Evolutionary conservation across 2,797 vertebrate species (phyloP).

Genomic region (Iguana delicatissima): DNA sequence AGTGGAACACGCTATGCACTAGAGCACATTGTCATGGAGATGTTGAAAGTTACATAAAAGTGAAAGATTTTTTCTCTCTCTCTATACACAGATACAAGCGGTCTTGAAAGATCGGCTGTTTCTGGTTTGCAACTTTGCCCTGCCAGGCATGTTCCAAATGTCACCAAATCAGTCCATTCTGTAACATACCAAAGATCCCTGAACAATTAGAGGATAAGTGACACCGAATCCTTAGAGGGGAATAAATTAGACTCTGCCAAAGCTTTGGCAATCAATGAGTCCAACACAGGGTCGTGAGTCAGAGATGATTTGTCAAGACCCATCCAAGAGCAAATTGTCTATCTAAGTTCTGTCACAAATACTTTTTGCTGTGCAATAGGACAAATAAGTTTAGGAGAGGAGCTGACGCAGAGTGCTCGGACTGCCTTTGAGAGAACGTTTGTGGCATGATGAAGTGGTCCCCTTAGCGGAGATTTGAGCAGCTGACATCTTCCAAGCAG

Average conservation of each 20-base stretch:
- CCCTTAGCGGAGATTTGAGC: accelerated
- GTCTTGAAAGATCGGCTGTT: too few relatives aligned
- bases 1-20: neutral
- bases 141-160: neutral
- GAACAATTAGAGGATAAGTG: constrained; percentile 51
- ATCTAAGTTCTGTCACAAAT: constrained; percentile 60
- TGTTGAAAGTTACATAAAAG: neutral
- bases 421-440: neutral
- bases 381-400: constrained; percentile 19
- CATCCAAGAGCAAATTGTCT: constrained; percentile 45
- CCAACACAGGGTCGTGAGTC: neutral
- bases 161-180: neutral
- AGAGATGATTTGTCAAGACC: constrained; percentile 48
- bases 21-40: neutral
- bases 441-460: accelerated
- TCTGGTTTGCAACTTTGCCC: neutral
- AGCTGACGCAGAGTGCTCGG: neutral
- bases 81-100: neutral
- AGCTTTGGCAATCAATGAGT: constrained; percentile 22
- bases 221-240: constrained; percentile 39
- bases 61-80: neutral
- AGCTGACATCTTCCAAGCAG: accelerated
- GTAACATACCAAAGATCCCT: accelerated
- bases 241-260: constrained; percentile 54
- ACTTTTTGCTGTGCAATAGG: constrained; percentile 51